Conservation (phyloP, 1,140 invertebrate species). For the Macrocentrus cingulum region DNA sequence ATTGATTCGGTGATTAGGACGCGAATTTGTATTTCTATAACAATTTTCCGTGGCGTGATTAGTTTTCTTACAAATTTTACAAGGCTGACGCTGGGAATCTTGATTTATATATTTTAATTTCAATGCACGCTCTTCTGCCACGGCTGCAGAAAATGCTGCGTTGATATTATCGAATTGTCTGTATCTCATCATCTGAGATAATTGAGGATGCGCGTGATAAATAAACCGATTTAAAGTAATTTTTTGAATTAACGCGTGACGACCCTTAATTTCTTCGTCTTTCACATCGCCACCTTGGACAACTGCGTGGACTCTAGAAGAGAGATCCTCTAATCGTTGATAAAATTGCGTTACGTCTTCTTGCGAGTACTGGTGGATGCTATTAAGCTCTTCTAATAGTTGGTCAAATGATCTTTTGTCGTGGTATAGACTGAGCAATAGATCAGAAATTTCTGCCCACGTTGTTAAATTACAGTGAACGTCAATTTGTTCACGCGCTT, state of each 20-base stretch:
- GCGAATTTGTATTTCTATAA: neutral
- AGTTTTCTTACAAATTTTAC: constrained; percentile 1
- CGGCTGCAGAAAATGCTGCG: constrained; percentile 2
- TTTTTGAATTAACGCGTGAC: neutral
- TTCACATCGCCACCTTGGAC: neutral
- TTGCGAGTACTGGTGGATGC: constrained; percentile 11
- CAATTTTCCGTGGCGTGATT: constrained; percentile 9
- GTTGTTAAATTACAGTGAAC: constrained; percentile 24
- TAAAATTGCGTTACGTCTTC: constrained; percentile 21
- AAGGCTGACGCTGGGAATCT: neutral
- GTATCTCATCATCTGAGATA: constrained; percentile 20
- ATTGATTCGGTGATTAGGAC: no score
- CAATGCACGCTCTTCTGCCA: constrained; percentile 12
- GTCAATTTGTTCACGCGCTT: constrained; percentile 26
- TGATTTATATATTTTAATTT: neutral
- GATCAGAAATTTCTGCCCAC: constrained; percentile 25
- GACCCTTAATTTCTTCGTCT: neutral
- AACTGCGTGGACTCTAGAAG: neutral
- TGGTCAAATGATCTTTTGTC: constrained; percentile 28
- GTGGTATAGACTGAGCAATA: constrained; percentile 23
- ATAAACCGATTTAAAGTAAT: constrained; percentile 15
- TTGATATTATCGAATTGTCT: constrained; percentile 14
- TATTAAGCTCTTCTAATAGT: constrained; percentile 26
- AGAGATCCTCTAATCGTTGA: constrained; percentile 24
- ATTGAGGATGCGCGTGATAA: constrained; percentile 15